A percentile compares a stretch with the other conserved stretches of the same genome.
phyloP scores from a whole-genome alignment of 2,797 vertebrate genomes.

The Dermochelys coriacea region DNA sequence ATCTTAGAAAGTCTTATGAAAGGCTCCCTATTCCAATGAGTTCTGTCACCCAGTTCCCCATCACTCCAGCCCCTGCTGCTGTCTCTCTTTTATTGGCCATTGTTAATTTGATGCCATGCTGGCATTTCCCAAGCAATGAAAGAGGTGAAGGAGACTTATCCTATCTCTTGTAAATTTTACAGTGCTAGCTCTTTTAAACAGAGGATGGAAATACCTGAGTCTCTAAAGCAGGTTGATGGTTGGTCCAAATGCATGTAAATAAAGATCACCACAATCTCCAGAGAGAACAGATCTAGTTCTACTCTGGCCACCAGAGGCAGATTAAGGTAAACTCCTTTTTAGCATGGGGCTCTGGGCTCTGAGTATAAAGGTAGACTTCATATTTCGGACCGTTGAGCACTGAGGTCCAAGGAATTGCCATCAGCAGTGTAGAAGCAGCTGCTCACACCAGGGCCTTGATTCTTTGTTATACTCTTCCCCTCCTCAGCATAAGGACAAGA shows the following conservation, averaged over 20 bases:
- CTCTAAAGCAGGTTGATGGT: not conserved
- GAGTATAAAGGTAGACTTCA: not conserved
- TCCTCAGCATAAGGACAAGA: not conserved
- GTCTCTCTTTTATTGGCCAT: not conserved
- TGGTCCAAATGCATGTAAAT: fast-evolving
- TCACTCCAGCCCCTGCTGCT: not conserved
- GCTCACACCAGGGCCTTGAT: not conserved
- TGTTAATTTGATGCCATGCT: not conserved
- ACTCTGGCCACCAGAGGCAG: not conserved
- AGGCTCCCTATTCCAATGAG: not conserved
- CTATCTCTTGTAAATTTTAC: not conserved
- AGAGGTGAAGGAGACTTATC: not conserved
- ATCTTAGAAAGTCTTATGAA: not conserved
- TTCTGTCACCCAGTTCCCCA: not conserved
- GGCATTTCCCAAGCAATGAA: not conserved
- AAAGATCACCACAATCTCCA: not conserved
- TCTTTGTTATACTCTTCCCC: not conserved
- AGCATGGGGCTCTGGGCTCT: fast-evolving
- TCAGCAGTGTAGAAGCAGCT: not conserved
- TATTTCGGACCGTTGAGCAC: not conserved
- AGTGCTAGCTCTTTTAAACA: not conserved
- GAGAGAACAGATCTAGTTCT: not conserved
- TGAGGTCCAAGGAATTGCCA: not conserved
- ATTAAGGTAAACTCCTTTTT: not conserved
- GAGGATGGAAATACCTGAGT: not conserved